Conservation (phyloP, 2,888 invertebrate species). For the Himalopsyche tibetana region DNA sequence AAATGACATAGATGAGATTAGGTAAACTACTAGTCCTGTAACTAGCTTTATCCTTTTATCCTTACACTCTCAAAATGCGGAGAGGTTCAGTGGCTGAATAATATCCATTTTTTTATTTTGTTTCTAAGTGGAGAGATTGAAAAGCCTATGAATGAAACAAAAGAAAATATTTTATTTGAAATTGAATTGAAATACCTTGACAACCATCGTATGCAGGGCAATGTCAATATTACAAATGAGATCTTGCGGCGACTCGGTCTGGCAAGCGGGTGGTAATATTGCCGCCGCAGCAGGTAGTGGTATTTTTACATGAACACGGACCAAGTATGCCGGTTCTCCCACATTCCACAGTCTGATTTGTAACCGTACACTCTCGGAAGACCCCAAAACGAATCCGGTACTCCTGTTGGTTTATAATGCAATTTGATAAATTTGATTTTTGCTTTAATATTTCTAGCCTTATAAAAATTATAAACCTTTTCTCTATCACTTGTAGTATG, state of each 20-base stretch:
- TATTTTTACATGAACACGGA: slow-evolving; percentile 63
- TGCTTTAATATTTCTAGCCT: no score
- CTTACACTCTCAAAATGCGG: no score
- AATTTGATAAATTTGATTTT: no score
- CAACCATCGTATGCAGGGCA: slow-evolving; percentile 67
- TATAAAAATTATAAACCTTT: no score
- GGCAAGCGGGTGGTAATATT: slow-evolving; percentile 64
- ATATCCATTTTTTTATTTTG: no score
- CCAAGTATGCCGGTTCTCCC: slow-evolving; percentile 66
- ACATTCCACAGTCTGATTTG: slow-evolving; percentile 66
- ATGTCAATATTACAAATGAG: slow-evolving; percentile 69
- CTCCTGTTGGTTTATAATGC: slow-evolving; percentile 47
- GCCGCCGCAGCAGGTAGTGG: slow-evolving; percentile 63
- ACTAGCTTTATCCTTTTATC: no score
- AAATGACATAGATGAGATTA: no score
- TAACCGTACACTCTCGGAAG: slow-evolving; percentile 68
- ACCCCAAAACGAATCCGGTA: slow-evolving; percentile 69
- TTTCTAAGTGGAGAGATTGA: no score
- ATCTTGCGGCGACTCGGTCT: slow-evolving; percentile 60
- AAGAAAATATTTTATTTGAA: neutral
- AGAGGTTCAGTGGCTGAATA: no score
- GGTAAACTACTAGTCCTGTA: no score
- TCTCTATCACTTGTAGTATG: no score
- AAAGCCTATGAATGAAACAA: no score
- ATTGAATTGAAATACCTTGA: slow-evolving; percentile 47